phyloP scores from a whole-genome alignment of 2,888 invertebrate genomes.

The Steinernema carpocapsae region DNA sequence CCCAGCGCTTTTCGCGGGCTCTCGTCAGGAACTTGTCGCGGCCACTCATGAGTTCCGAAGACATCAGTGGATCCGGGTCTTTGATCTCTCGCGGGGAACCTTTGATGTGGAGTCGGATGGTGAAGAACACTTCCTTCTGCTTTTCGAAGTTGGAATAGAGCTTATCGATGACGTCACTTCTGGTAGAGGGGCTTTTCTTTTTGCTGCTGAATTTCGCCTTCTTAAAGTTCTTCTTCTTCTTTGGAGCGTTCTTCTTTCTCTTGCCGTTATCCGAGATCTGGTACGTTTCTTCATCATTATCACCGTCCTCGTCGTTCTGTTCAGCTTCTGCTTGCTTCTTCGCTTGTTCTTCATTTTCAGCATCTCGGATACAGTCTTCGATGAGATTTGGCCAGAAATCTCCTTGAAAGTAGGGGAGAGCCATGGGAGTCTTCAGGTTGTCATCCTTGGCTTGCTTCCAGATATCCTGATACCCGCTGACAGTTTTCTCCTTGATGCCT shows the following conservation, averaged over 20 bases:
- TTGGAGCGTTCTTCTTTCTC: slow-evolving; percentile 69
- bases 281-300: slow-evolving; percentile 54
- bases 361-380: slow-evolving; percentile 97
- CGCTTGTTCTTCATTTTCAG: slow-evolving; percentile 97
- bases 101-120: slow-evolving; percentile 80
- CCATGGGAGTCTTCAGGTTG: slow-evolving; percentile 87
- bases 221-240: slow-evolving; percentile 96
- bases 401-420: slow-evolving; percentile 95
- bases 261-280: slow-evolving; percentile 41
- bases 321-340: slow-evolving; percentile 73
- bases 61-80: slow-evolving; percentile 92
- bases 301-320: slow-evolving; percentile 50
- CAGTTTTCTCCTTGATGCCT: slow-evolving; percentile 95
- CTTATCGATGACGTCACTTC: slow-evolving; percentile 83
- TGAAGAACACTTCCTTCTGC: slow-evolving; percentile 99
- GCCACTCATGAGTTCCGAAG: slow-evolving; percentile 99
- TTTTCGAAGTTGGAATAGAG: slow-evolving; percentile 99
- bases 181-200: slow-evolving; percentile 75
- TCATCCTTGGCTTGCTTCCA: slow-evolving; percentile 82
- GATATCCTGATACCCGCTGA: slow-evolving; percentile 93
- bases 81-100: slow-evolving; percentile 75
- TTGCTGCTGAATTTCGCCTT: slow-evolving; percentile 86
- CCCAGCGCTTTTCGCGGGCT: slow-evolving; percentile 96
- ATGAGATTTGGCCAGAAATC: slow-evolving; percentile 99
- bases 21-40: slow-evolving; percentile 97